Evolutionary conservation across 35 echinoderm and acorn worm species (phyloP), one percentile per base, ranked within the genome.

Genomic region (Acanthaster planci): DNA sequence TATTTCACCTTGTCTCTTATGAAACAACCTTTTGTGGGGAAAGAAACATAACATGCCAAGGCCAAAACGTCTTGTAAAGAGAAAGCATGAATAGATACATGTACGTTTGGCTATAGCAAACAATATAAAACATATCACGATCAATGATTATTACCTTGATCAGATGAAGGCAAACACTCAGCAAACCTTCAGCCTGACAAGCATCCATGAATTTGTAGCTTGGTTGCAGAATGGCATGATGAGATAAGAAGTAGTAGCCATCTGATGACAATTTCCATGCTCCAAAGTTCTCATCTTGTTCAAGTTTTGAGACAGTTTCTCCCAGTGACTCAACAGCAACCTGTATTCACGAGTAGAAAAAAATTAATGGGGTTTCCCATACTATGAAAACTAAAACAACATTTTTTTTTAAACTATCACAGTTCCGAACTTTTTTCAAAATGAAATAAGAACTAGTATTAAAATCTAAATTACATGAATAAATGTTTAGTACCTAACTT

Each of bases 171-270:
- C 94, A 97, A 10, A 97, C 94, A 55, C 94, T 84, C 47, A 97
- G 91, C 37, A 97, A 56, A 17, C 94, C 94, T 75, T 97, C 94
- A 30, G 94, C 94, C 35, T 92, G 83, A 51, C 92, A 97, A 18
- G 94, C 94, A 87, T 92, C 87, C 27, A 97, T 52, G 55, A 97
- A 97, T 12, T 87, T 59, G 75, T 93, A 92, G 19, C 87, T 84
- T 58, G 88, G 82, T 15, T 72, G 85, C 87, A 93, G 27, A 0
- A 93, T 87, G 76, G 92, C 92, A 72, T 78, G 52, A 81, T 93
- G 92, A 16, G 87, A 87, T 80, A 93, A 47, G 39, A 39, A 75
- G 30, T 31, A 19, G 38, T 22, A 37, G 57, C 79, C 86, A 4
- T 60, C 42, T 19, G 23, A 72, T 72, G 29, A 72, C 64, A 26